Evolutionary conservation across 1,140 invertebrate species (phyloP).

Genomic region (Acromyrmex charruanus): DNA sequence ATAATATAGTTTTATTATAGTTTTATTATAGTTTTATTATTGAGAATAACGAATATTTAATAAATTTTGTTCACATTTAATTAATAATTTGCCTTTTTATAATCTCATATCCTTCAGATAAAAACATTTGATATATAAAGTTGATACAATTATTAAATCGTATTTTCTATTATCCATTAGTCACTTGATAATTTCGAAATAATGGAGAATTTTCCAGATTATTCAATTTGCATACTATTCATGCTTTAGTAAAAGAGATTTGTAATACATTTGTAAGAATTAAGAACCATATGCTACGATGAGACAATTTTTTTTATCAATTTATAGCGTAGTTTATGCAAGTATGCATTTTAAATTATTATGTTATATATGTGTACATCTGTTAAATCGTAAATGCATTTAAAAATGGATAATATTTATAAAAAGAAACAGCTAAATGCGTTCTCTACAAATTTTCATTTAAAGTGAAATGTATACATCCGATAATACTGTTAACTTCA

Average conservation of each 20-base stretch:
- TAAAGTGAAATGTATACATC: neutral
- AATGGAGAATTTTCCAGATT: neutral
- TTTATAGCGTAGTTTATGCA: neutral
- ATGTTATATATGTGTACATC: neutral
- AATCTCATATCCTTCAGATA: neutral
- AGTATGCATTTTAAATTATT: neutral
- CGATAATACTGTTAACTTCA: neutral
- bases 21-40: no score
- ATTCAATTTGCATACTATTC: conserved; percentile 3
- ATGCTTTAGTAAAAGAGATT: neutral
- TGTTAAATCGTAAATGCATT: neutral
- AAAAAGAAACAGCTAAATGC: conserved; percentile 3
- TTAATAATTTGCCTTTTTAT: neutral
- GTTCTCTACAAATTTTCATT: neutral
- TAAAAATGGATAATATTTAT: conserved; percentile 8
- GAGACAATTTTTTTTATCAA: conserved; percentile 20
- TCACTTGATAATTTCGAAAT: neutral
- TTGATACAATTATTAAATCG: neutral
- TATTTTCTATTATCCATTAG: neutral
- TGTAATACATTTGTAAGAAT: neutral
- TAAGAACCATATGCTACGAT: neutral
- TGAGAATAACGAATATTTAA: neutral
- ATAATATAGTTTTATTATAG: neutral
- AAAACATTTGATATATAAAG: neutral
- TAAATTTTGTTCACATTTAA: neutral